A percentile compares a stretch with the other conserved stretches of the same genome.
Conservation (phyloP, 2,888 invertebrate species). For the Agriopis aurantiaria region DNA sequence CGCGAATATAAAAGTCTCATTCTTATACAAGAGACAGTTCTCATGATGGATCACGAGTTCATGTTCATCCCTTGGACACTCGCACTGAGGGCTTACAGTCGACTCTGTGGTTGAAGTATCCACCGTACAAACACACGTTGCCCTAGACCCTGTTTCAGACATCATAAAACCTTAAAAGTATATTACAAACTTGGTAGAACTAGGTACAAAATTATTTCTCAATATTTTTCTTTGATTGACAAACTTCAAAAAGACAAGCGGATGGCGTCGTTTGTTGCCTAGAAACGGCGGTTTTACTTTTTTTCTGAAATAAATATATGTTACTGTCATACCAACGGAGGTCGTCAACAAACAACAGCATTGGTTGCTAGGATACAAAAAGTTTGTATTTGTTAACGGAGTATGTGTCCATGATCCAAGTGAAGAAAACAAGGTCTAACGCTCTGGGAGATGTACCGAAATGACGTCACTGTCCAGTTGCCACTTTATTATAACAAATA, state of each 20-base stretch:
- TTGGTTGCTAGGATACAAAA: background rate
- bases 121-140: slow-evolving; percentile 61
- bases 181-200: slow-evolving; percentile 3
- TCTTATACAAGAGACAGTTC: slow-evolving; percentile 67
- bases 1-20: slow-evolving; percentile 63
- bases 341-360: background rate
- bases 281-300: slow-evolving; percentile 42
- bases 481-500: no score
- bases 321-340: background rate
- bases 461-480: no score
- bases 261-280: slow-evolving; percentile 52
- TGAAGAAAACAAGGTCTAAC: no score
- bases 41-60: slow-evolving; percentile 68
- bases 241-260: slow-evolving; percentile 37
- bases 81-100: slow-evolving; percentile 55
- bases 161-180: slow-evolving; percentile 37
- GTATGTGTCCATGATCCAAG: no score
- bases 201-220: slow-evolving; percentile 5
- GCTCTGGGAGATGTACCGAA: no score
- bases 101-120: slow-evolving; percentile 49
- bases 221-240: slow-evolving; percentile 22
- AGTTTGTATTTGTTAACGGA: background rate
- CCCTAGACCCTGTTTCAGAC: slow-evolving; percentile 52
- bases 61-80: slow-evolving; percentile 69
- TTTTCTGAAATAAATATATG: background rate